These are phyloP conservation scores for Amorpha juglandis DNA, from an alignment of 2,888 invertebrate species.

Conservation along the genomic window DNA sequence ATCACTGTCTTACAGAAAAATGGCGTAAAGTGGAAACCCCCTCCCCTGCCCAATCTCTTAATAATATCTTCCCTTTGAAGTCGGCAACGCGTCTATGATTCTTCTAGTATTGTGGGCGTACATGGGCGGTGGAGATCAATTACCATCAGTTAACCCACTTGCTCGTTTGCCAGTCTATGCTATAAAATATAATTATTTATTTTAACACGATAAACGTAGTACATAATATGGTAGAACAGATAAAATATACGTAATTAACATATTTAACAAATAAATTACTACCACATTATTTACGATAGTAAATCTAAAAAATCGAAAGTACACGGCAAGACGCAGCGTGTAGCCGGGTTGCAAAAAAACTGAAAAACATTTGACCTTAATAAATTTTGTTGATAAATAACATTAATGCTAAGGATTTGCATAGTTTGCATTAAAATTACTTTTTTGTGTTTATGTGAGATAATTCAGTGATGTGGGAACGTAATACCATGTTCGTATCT, in stretches of 20 bases:
- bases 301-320: conserved; percentile 15
- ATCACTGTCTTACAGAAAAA: too few species aligned
- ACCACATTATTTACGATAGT: not conserved
- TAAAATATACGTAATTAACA: not conserved
- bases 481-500: not conserved
- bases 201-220: not conserved
- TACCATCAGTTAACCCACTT: too few species aligned
- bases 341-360: conserved; percentile 27
- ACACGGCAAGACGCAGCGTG: conserved; percentile 34
- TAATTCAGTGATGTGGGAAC: conserved; percentile 6
- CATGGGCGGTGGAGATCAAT: too few species aligned
- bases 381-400: conserved; percentile 29
- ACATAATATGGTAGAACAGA: not conserved
- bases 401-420: conserved; percentile 11
- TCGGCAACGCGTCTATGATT: too few species aligned
- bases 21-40: too few species aligned
- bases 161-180: too few species aligned
- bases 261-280: conserved; percentile 8
- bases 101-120: too few species aligned
- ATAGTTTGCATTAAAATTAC: not conserved
- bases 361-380: conserved; percentile 37
- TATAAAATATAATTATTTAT: not conserved
- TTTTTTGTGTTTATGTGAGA: not conserved
- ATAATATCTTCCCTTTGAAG: too few species aligned
- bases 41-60: too few species aligned